Conservation (phyloP, 2,113 vertebrate genomes). For the Alexandromys fortis region DNA sequence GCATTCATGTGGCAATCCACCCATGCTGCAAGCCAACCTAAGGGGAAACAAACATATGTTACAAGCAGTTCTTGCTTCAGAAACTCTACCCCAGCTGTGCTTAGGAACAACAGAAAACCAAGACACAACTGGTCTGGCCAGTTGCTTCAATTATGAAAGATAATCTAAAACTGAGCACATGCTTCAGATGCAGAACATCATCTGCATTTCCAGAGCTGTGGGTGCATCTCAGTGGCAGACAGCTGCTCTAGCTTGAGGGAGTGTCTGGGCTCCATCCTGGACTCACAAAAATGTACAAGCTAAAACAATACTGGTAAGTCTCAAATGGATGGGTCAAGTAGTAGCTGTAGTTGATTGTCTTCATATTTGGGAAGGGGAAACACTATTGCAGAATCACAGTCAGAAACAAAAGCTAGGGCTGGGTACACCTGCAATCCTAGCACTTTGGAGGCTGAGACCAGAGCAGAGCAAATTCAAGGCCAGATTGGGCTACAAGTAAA, state of each 20-base stretch:
- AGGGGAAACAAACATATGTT: conserved; percentile 46
- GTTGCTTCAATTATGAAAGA: conserved; percentile 38
- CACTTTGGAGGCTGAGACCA: neutral
- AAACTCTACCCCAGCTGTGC: conserved; percentile 36
- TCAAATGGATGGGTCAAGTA: conserved; percentile 31
- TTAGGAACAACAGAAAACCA: conserved; percentile 56
- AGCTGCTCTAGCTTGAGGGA: neutral
- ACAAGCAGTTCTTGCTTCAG: conserved; percentile 34
- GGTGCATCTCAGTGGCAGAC: neutral
- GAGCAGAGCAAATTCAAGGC: neutral
- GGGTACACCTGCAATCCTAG: neutral
- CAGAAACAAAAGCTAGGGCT: conserved; percentile 16
- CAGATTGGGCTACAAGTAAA: neutral
- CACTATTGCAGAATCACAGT: conserved; percentile 39
- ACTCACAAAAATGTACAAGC: neutral
- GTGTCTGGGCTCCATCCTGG: neutral
- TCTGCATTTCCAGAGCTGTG: neutral
- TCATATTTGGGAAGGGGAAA: conserved; percentile 20
- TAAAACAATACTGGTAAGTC: neutral
- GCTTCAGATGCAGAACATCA: conserved; percentile 53
- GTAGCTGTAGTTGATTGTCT: conserved; percentile 15
- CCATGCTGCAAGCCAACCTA: neutral
- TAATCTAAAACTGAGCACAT: conserved; percentile 46
- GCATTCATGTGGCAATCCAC: conserved; percentile 48
- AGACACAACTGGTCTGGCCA: conserved; percentile 3